A percentile compares a stretch with the other conserved stretches of the same genome.
These are phyloP conservation scores for Martes martes DNA, from an alignment of 2,113 vertebrate genomes.

Conservation along the genomic window DNA sequence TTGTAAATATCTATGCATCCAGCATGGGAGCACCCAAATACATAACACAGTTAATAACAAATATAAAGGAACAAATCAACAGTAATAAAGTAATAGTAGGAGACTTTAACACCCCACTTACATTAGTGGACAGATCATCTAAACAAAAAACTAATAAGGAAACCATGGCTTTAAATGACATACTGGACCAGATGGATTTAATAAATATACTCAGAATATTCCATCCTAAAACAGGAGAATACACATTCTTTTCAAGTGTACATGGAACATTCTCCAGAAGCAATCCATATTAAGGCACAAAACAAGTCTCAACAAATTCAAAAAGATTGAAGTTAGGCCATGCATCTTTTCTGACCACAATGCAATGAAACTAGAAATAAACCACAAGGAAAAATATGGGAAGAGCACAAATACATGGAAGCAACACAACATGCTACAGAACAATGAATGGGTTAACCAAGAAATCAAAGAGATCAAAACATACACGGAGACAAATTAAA, in stretches of 20 bases:
- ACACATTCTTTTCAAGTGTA: not conserved
- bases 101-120: not conserved
- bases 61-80: not conserved
- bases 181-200: not conserved
- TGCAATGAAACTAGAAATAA: not conserved
- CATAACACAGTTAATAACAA: not conserved
- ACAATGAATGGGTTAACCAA: not conserved
- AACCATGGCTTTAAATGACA: not conserved
- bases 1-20: not conserved
- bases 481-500: not conserved
- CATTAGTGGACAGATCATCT: not conserved
- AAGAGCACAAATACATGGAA: not conserved
- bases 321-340: not conserved
- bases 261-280: not conserved
- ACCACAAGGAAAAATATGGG: not conserved
- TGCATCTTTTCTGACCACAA: not conserved
- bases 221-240: not conserved
- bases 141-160: not conserved
- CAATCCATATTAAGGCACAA: not conserved
- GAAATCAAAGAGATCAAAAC: not conserved
- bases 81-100: not conserved
- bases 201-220: not conserved
- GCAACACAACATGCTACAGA: not conserved
- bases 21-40: not conserved
- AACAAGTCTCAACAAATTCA: not conserved